Percentiles rank a stretch among this genome's conserved stretches.
These are phyloP conservation scores for Chelonus insularis DNA, from an alignment of 1,140 invertebrate genomes.

Conservation along the genomic window DNA sequence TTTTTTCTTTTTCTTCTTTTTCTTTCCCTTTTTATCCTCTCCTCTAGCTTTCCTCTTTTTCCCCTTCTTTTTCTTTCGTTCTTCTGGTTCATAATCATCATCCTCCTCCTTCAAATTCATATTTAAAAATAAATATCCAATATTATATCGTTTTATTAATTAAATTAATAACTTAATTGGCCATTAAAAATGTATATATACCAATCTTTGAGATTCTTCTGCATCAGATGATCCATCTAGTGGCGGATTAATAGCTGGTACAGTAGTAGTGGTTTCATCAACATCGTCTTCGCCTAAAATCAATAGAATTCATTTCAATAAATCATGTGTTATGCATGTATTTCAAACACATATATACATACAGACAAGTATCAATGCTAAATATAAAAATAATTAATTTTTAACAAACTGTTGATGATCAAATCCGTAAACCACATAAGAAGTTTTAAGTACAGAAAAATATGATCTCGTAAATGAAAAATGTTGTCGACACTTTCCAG, in stretches of 20 bases:
- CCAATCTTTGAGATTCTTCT: conserved; percentile 67
- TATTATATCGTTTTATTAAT: conserved; percentile 3
- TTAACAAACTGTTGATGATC: no score
- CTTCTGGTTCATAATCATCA: conserved; percentile 84
- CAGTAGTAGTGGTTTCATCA: conserved; percentile 65
- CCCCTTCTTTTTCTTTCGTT: conserved; percentile 86
- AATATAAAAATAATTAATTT: no score
- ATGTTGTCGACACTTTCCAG: neutral
- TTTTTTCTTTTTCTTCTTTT: conserved; percentile 91
- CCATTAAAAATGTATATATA: conserved; percentile 33
- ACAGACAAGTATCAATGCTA: no score
- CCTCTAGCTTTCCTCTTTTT: conserved; percentile 87
- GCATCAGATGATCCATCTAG: conserved; percentile 73
- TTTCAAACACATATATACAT: no score
- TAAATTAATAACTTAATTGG: neutral
- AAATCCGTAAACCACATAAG: no score
- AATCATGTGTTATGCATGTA: neutral
- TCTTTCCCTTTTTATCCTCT: conserved; percentile 87
- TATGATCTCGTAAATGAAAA: neutral
- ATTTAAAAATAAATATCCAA: conserved; percentile 14
- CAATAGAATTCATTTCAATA: conserved; percentile 11
- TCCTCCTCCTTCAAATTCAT: conserved; percentile 71
- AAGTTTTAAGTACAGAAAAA: neutral
- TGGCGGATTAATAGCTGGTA: conserved; percentile 49
- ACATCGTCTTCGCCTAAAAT: conserved; percentile 70